Evolutionary conservation across 2,113 vertebrate species (phyloP).

Genomic region (Corythornis cristatus): DNA sequence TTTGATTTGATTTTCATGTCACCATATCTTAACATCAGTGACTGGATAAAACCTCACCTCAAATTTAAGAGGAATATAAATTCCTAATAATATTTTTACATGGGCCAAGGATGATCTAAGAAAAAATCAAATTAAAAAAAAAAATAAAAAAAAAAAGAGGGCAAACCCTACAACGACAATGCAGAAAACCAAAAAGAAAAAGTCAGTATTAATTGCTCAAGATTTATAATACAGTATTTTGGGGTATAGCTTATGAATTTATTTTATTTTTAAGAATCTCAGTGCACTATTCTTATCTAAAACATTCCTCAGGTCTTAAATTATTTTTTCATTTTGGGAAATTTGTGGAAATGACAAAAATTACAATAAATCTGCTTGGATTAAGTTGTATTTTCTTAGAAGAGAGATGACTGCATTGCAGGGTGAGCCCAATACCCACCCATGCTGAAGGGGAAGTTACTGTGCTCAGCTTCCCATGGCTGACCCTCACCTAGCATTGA

Average conservation of each 20-base stretch:
- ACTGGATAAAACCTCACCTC: not conserved
- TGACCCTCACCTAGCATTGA: not conserved
- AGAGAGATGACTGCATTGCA: not conserved
- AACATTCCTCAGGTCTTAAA: not conserved
- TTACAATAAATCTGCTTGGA: not conserved
- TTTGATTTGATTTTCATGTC: not conserved
- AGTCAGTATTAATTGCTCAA: not conserved
- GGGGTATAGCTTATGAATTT: not conserved
- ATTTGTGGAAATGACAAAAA: not conserved
- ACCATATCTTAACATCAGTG: not conserved
- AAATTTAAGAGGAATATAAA: not conserved
- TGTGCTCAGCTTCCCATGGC: not conserved
- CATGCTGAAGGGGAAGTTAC: not conserved
- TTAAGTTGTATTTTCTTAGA: not conserved
- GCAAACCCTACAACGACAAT: accelerated
- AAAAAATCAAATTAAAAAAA: not conserved
- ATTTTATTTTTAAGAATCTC: not conserved
- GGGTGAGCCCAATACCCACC: not conserved
- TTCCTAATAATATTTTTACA: not conserved
- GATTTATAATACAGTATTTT: not conserved
- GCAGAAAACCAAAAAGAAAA: not conserved
- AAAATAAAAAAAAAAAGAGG: too few relatives aligned
- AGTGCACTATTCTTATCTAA: not conserved
- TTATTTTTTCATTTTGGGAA: not conserved
- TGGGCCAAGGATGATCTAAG: not conserved